These are phyloP conservation scores for Nansenia antarctica DNA, from an alignment of 2,113 vertebrate genomes.

Conservation along the genomic window DNA sequence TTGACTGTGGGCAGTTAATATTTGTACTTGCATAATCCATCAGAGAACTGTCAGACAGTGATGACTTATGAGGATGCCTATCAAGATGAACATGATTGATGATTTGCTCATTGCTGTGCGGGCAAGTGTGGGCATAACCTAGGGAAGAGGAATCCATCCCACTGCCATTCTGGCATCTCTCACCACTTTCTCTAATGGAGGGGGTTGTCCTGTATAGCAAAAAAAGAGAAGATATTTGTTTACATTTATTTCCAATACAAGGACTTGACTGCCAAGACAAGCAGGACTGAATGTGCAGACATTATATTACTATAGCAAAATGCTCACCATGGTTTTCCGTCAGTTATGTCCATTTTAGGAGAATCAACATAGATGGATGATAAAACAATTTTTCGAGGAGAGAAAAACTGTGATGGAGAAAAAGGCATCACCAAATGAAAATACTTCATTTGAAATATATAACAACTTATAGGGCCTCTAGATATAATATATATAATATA, in stretches of 20 bases:
- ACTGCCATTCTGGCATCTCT: conserved; percentile 35
- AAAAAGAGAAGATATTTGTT: neutral
- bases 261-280: neutral
- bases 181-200: conserved; percentile 13
- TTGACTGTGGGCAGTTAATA: neutral
- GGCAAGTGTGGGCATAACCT: conserved; percentile 46
- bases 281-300: neutral
- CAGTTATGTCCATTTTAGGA: conserved; percentile 2
- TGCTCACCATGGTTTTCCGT: conserved; percentile 48
- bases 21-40: neutral
- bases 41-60: neutral
- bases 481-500: too few relatives aligned
- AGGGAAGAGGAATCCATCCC: conserved; percentile 34
- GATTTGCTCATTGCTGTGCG: neutral
- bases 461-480: too few relatives aligned
- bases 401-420: neutral
- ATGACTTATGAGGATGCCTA: conserved; percentile 2
- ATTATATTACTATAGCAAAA: neutral
- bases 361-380: conserved; percentile 28
- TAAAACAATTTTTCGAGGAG: neutral
- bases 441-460: neutral
- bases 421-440: neutral
- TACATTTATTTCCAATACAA: neutral
- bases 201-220: conserved; percentile 42
- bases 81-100: neutral